Evolutionary conservation across 2,888 invertebrate species (phyloP), one percentile per base, ranked within the genome.

Genomic region (Aporophyla nigra): DNA sequence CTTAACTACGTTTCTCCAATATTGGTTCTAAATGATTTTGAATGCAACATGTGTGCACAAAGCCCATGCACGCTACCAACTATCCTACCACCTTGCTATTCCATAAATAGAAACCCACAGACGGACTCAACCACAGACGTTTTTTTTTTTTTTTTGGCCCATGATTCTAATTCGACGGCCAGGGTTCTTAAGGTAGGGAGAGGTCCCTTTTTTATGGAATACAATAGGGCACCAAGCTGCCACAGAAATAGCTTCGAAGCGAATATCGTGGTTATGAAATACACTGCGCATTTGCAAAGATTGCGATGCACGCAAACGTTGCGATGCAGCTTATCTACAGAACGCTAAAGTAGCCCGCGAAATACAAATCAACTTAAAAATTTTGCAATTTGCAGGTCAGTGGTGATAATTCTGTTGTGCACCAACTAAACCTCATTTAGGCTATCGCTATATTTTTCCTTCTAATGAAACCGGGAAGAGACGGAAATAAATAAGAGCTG

Each of bases 41-140:
- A 46, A 33, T 78, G 12, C 3, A 69, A 59, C 67, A 59, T 51
- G 16, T 59, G 74, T 33, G 27, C 53, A 61, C 43, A 51, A 56
- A 56, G 19, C 49, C 49, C 14, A n/a, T 59, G 51, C 61, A 27
- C 21, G 33, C 58, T n/a, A 51, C 68, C 46, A 33, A 59, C 27
- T 53, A 27, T 16, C 19, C 19, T 10, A 27, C 33, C 19, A 73
- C 51, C 51, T 63, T 56, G 51, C 33, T 49, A 33, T 54, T 58
- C 82, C 69, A 51, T 70, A 80, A 81, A 81, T 76, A 81, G 63
- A 81, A 21, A 63, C 9, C 56, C 46, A 68, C n/a, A 56, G n/a
- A 6, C 54, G 5, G n/a, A 10, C 21, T 14, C 33, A 24, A 63
- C 43, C 12, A 54, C 72, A 3, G 12, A 2, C 59, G 12, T 7